phyloP scores from a whole-genome alignment of 1,140 invertebrate species.

The Eufriesea mexicana region DNA sequence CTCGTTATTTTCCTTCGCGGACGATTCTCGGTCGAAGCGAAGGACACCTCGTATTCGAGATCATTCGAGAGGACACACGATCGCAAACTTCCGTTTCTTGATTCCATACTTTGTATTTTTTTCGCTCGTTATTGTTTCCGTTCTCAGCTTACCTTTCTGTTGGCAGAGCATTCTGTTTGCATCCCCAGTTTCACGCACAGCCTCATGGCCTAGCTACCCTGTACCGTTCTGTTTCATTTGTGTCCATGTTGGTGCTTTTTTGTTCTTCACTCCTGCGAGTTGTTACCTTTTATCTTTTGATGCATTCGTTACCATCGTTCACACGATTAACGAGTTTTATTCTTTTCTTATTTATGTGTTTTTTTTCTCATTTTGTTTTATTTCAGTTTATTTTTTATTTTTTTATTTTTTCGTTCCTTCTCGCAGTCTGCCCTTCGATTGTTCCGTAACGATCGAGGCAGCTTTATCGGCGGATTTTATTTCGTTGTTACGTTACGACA shows the following conservation, averaged over 20 bases:
- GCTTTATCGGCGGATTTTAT: background rate
- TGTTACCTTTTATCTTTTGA: background rate
- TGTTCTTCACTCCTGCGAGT: background rate
- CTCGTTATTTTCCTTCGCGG: background rate
- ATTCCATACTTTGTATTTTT: slow-evolving; percentile 18
- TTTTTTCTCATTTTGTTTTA: background rate
- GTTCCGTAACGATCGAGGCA: background rate
- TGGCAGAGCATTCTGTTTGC: slow-evolving; percentile 30
- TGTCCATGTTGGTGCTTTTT: slow-evolving; percentile 2
- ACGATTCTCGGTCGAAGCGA: background rate
- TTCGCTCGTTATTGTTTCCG: slow-evolving; percentile 38
- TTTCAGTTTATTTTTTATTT: background rate
- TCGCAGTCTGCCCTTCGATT: too few species aligned
- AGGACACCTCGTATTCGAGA: slow-evolving; percentile 29
- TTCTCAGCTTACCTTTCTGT: slow-evolving; percentile 52
- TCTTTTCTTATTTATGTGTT: background rate
- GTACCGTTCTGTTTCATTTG: slow-evolving; percentile 36
- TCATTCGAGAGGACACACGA: slow-evolving; percentile 28
- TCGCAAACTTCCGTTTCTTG: slow-evolving; percentile 17
- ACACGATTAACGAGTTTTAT: background rate
- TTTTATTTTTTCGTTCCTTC: background rate
- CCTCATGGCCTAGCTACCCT: slow-evolving; percentile 76
- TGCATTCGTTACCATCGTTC: background rate
- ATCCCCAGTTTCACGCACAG: slow-evolving; percentile 67
- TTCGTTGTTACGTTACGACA: background rate